Base-by-base conservation (phyloP, 2,797 vertebrate species). In the Sebastes minor region DNA sequence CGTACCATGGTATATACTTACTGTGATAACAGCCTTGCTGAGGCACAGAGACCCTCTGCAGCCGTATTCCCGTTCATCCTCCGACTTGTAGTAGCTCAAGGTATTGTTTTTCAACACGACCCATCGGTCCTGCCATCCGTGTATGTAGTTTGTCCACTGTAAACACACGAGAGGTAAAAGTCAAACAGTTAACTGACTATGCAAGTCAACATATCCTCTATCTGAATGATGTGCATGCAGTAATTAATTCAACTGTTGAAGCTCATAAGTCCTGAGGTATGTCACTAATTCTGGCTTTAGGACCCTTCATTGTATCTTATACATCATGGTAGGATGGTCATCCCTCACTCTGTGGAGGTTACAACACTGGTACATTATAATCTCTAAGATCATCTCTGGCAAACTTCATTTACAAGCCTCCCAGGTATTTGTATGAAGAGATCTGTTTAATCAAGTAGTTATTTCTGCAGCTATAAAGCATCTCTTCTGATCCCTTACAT, bases 81-180 rank as follows among this genome's bases (percentile, higher is more conserved):
- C 97, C 25, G 98, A 99, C 91, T 98, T 99, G 94, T 98, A 99
- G 94, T 99, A 99, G 94, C 98, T 99, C 83, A 99, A 89, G 3
- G 97, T 97, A 77, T 97, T 98, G 85, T 97, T 97, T 93, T 99
- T 99, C 92, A 99, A 92, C 91, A 97, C 97, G 57, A 99, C 97
- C 98, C 98, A 99, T 81, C 98, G 95, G 94, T 99, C 98, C 92
- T 99, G 99, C 99, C 99, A 99, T 3, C 99, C 98, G 89, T 99
- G 98, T 88, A 99, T 99, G 91, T 99, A 99, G 89, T 99, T 99
- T 85, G 99, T 99, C 99, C 99, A 99, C 98, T 99, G 87, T 35
- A 88, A 88, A 80, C 74, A 89, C 64, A 87, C 22, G 60, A 55
- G 6, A 68, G 16, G 14, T 2, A 59, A 13, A 82, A 28, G 7